Evolutionary conservation across 2,797 vertebrate genomes (phyloP).

Genomic region (Eulemur coronatus): DNA sequence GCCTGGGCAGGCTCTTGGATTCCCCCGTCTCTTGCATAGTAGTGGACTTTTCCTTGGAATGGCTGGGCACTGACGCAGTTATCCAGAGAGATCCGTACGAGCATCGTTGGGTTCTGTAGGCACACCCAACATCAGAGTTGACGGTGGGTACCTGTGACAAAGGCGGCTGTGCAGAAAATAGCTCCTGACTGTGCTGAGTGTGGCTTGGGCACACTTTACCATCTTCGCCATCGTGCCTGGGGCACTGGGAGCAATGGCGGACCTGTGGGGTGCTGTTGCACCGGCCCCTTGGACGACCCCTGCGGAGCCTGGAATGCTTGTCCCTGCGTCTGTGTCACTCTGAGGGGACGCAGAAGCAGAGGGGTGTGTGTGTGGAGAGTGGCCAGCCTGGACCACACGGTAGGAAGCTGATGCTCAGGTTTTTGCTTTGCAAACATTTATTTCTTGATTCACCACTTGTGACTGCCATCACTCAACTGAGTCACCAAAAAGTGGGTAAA

Average conservation of each 20-base stretch:
- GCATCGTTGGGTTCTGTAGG: fast-evolving
- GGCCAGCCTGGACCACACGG: no score
- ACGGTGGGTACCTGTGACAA: fast-evolving
- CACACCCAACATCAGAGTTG: no score
- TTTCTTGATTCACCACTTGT: neutral
- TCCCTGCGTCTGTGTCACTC: neutral
- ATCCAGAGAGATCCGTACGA: neutral
- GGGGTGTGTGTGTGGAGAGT: neutral
- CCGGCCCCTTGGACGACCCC: neutral
- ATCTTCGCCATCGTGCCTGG: fast-evolving
- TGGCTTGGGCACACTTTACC: fast-evolving
- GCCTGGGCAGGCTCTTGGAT: neutral
- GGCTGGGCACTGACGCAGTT: neutral
- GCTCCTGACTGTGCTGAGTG: fast-evolving
- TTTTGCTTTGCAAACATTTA: neutral
- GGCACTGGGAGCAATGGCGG: neutral
- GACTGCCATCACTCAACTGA: no score
- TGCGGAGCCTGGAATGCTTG: neutral
- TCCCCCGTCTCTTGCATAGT: fast-evolving
- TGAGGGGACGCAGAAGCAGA: no score
- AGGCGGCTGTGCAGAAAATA: fast-evolving
- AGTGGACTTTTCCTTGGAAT: neutral
- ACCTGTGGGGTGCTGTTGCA: no score
- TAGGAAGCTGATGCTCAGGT: neutral
- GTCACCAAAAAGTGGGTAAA: neutral